Evolutionary conservation across 2,797 vertebrate genomes (phyloP), one percentile per base, ranked within the genome.

Genomic region (Sebastes itinus): DNA sequence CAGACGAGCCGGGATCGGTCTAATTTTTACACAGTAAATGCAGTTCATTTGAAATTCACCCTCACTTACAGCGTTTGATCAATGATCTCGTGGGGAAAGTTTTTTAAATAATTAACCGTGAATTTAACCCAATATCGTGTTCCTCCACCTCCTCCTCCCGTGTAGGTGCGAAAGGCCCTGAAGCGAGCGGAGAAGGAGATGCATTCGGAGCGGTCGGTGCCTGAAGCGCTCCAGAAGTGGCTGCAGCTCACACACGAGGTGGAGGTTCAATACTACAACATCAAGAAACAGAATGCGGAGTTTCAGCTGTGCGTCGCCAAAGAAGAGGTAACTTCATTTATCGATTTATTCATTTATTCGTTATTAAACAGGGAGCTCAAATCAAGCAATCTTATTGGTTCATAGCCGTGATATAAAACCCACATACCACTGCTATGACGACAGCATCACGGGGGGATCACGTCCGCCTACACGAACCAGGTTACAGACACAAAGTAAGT

Each of bases 191-290:
- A 99, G 92, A 99, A 99, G 89, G 98, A 99, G 86, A 93, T 99
- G 89, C 96, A 97, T 92, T 97, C 97, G 27, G 98, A 96, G 84
- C 98, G 98, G 93, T 98, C 98, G 76, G 96, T 99, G 85, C 98
- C 98, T 3, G 98, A 99, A 89, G 97, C 98, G 4, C 95, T 99
- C 59, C 98, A 99, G 90, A 99, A 98, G 93, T 99, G 98, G 98
- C 97, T 99, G 22, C 98, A 99, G 92, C 95, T 99, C 87, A 99
- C 98, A 1, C 98, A 99, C 2, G 98, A 99, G 94, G 98, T 99
- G 76, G 98, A 99, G 94, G 97, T 99, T 4, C 98, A 99, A 1
- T 99, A 99, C 95, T 99, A 99, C 94, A 99, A 99, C 91, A 99
- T 99, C 89, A 99, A 99, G 95, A 98, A 99, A 28, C 98, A 99